These are phyloP conservation scores for Gibbula magus DNA, from an alignment of 2,888 invertebrate genomes.

Conservation along the genomic window DNA sequence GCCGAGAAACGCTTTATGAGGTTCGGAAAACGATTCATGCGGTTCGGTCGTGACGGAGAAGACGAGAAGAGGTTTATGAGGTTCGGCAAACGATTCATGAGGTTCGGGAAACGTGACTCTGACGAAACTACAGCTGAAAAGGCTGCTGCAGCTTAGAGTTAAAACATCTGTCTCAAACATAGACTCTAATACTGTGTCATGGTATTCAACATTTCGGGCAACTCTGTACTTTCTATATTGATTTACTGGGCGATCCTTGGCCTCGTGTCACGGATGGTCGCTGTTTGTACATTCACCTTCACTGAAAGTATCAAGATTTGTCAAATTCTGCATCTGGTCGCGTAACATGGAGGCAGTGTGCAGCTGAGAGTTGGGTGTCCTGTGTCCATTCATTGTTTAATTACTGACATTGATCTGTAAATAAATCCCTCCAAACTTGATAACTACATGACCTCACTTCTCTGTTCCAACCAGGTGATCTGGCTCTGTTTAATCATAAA, in stretches of 20 bases:
- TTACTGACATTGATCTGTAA: slow-evolving; percentile 10
- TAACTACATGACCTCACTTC: not conserved
- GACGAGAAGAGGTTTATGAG: slow-evolving; percentile 55
- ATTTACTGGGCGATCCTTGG: not conserved
- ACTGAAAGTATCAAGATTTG: not conserved
- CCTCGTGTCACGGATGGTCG: not conserved
- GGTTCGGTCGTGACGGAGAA: slow-evolving; percentile 42
- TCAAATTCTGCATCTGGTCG: not conserved
- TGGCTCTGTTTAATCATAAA: not conserved
- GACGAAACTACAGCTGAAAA: slow-evolving; percentile 24
- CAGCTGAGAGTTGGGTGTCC: not conserved
- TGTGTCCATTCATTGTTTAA: not conserved
- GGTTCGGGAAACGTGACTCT: slow-evolving; percentile 42
- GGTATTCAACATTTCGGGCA: not conserved
- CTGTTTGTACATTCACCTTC: not conserved
- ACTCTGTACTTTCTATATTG: not conserved
- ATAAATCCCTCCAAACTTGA: slow-evolving; percentile 27
- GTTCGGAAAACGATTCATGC: slow-evolving; percentile 52
- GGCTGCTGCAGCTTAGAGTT: not conserved
- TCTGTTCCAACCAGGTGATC: not conserved
- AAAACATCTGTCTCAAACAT: not conserved
- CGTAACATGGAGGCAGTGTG: not conserved
- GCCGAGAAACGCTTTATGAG: slow-evolving; percentile 43
- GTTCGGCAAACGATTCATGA: slow-evolving; percentile 52
- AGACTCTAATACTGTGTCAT: slow-evolving; percentile 1